Conservation (phyloP, 2,797 vertebrate species). For the Tympanoctomys barrerae region DNA sequence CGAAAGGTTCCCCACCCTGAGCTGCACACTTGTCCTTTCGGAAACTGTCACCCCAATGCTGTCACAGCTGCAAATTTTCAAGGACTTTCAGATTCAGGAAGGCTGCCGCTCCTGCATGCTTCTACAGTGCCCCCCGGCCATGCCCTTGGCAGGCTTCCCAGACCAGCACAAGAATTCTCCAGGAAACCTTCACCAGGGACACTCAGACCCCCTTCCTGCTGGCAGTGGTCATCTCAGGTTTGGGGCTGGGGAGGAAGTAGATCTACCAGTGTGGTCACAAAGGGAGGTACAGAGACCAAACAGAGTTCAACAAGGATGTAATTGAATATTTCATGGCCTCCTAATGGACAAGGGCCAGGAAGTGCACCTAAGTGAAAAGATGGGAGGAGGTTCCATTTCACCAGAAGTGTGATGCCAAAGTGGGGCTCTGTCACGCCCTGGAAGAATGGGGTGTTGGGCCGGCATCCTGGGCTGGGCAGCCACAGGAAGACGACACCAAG, state of each 20-base stretch:
- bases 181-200: not conserved
- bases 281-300: not conserved
- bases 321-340: constrained; percentile 28
- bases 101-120: not conserved
- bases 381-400: accelerated
- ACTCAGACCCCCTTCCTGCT: not conserved
- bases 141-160: not conserved
- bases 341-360: constrained; percentile 34
- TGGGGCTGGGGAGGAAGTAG: not conserved
- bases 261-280: not conserved
- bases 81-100: not conserved
- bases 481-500: not conserved
- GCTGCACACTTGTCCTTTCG: too few relatives aligned
- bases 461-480: not conserved
- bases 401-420: accelerated
- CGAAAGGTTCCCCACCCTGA: accelerated
- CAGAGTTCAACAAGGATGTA: not conserved
- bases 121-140: not conserved
- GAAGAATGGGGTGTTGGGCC: not conserved
- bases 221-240: not conserved
- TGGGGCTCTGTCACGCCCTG: not conserved
- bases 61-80: not conserved
- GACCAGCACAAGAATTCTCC: not conserved
- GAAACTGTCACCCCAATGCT: not conserved
- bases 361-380: not conserved